phyloP scores from a whole-genome alignment of 2,113 vertebrate genomes.

The Sebastes schlegelii region DNA sequence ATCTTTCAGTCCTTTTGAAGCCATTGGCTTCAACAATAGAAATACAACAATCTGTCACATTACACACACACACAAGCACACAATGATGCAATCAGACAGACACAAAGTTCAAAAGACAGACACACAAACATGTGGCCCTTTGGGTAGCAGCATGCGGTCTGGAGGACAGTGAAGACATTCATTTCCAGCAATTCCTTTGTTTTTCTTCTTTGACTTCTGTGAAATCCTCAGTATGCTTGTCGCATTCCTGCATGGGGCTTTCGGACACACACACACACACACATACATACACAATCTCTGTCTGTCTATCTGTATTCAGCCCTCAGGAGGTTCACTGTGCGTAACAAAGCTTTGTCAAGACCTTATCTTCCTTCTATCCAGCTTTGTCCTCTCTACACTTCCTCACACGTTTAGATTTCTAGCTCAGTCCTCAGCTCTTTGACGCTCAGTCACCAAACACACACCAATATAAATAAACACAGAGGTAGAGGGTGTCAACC shows the following conservation, averaged over 20 bases:
- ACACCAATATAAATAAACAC: slow-evolving; percentile 21
- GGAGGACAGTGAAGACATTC: slow-evolving; percentile 56
- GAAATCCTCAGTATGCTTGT: slow-evolving; percentile 58
- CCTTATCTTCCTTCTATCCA: slow-evolving; percentile 39
- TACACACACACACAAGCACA: background rate
- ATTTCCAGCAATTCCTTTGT: slow-evolving; percentile 18
- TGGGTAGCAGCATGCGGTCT: slow-evolving; percentile 43
- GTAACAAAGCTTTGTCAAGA: slow-evolving; percentile 72
- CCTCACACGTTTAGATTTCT: slow-evolving; percentile 33
- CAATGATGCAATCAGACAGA: slow-evolving; percentile 17
- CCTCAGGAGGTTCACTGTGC: slow-evolving; percentile 60
- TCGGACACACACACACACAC: slow-evolving; percentile 36
- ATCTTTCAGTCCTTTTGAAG: background rate
- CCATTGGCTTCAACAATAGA: background rate
- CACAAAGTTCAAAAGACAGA: slow-evolving; percentile 16
- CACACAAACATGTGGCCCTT: slow-evolving; percentile 8
- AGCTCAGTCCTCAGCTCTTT: slow-evolving; percentile 26
- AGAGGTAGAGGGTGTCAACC: background rate
- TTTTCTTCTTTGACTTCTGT: slow-evolving; percentile 52
- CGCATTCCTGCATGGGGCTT: slow-evolving; percentile 43
- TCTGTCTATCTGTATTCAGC: slow-evolving; percentile 46
- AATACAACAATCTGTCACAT: background rate
- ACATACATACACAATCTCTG: slow-evolving; percentile 42
- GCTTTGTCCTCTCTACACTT: slow-evolving; percentile 37
- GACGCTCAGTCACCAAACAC: slow-evolving; percentile 26